Base-by-base conservation (phyloP, 2,888 invertebrate genomes). In the Phortica okadai region DNA sequence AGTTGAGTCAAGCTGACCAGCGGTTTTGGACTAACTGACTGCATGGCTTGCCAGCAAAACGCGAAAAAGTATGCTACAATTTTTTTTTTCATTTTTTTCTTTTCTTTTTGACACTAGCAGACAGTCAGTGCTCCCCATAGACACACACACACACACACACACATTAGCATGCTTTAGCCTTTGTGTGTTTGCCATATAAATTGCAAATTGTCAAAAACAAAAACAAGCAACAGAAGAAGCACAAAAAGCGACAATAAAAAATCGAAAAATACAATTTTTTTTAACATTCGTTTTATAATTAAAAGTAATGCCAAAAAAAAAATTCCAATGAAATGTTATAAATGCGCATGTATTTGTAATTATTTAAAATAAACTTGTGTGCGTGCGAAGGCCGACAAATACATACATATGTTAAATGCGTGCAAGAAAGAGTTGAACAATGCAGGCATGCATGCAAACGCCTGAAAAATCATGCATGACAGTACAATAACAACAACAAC, bases 141-240 rank as follows among this genome's bases (percentile, higher is more conserved):
- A 14, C 14, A 11, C 14, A 8, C 14, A 50, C 50, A 50, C 6
- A 50, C 50, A 50, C 14, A 50, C 50, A 45, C 45, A 6, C 45
- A 6, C 7, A 45, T 45, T 50, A 6, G 3, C 50, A 11, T 50
- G 14, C 33, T 33, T 50, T 8, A 5, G 14, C 50, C 8, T 50
- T 11, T 50, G 50, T 50, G 50, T 50, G 3, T 50, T 50, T 50
- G 10, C 50, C 50, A 11, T 6, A n/a, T 72, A 72, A 72, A 72
- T 72, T 72, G 54, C 56, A 72, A 72, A 72, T 72, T 72, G 54
- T 33, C 70, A 72, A 72, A 72, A 72, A 41, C 33, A 56, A 56
- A 56, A 72, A 41, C 25, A 64, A 69, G 21, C 5, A 69, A 14
- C 1, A 44, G n/a, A 69, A 44, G 44, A 69, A 69, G 11, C 11